A percentile compares a stretch with the other conserved stretches of the same genome.
These are phyloP conservation scores for Belgica antarctica DNA, from an alignment of 2,888 invertebrate genomes.

Conservation along the genomic window DNA sequence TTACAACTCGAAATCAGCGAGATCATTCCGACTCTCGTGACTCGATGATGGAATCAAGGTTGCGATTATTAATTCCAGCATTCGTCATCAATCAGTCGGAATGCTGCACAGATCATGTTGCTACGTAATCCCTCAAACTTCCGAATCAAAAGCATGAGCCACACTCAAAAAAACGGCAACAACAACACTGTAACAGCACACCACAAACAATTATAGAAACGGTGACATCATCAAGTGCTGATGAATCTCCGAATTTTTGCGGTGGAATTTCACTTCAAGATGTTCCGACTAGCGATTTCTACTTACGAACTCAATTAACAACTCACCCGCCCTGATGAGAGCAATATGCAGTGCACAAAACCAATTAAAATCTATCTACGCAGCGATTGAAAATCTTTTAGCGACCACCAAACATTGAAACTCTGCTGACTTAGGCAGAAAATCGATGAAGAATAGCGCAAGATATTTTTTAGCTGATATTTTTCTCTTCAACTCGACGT, in stretches of 20 bases:
- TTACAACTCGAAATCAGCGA: background rate
- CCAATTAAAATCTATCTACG: slow-evolving; percentile 20
- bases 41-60: slow-evolving; percentile 14
- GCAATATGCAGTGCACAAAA: background rate
- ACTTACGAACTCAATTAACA: background rate
- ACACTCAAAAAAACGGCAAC: background rate
- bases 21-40: slow-evolving; percentile 5
- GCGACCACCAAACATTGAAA: slow-evolving; percentile 7
- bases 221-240: slow-evolving; percentile 36
- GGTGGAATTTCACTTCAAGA: background rate
- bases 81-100: slow-evolving; percentile 11
- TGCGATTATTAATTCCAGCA: slow-evolving; percentile 6
- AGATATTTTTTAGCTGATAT: too few species aligned
- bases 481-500: slow-evolving; percentile 3
- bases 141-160: slow-evolving; percentile 33
- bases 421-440: slow-evolving; percentile 40
- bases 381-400: slow-evolving; percentile 27
- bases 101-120: background rate
- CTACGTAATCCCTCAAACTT: slow-evolving; percentile 14
- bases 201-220: slow-evolving; percentile 36
- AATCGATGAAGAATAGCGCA: slow-evolving; percentile 40
- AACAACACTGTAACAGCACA: slow-evolving; percentile 16
- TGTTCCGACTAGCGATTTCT: background rate
- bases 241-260: slow-evolving; percentile 16
- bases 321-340: background rate